phyloP scores from a whole-genome alignment of 2,888 invertebrate genomes.

The Megaustenia siamemsis region DNA sequence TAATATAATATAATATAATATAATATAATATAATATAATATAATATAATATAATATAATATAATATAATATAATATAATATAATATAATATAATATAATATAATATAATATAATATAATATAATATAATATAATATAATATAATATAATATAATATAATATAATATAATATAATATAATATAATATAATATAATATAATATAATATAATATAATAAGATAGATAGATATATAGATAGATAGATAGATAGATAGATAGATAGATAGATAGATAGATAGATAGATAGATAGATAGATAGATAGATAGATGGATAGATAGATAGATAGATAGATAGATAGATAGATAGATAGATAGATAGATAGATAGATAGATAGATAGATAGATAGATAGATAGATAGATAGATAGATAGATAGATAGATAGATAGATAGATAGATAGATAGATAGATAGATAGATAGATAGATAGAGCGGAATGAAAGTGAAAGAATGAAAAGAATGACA shows the following conservation, averaged over 20 bases:
- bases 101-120: no score
- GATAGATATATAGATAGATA: neutral
- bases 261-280: neutral
- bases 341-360: slow-evolving; percentile 15
- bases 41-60: no score
- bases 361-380: slow-evolving; percentile 17
- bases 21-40: no score
- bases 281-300: neutral
- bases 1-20: no score
- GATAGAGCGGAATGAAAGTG: slow-evolving; percentile 9
- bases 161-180: no score
- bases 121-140: no score
- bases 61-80: no score
- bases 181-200: no score
- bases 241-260: neutral
- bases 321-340: neutral
- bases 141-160: no score
- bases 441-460: neutral
- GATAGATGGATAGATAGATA: neutral
- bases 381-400: slow-evolving; percentile 15
- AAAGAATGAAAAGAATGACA: slow-evolving; percentile 48
- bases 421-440: slow-evolving; percentile 17
- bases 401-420: slow-evolving; percentile 22
- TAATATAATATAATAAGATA: neutral
- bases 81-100: no score